A percentile compares a stretch with the other conserved stretches of the same genome.
phyloP scores from a whole-genome alignment of 1,140 invertebrate genomes.

The Bombus ignitus region DNA sequence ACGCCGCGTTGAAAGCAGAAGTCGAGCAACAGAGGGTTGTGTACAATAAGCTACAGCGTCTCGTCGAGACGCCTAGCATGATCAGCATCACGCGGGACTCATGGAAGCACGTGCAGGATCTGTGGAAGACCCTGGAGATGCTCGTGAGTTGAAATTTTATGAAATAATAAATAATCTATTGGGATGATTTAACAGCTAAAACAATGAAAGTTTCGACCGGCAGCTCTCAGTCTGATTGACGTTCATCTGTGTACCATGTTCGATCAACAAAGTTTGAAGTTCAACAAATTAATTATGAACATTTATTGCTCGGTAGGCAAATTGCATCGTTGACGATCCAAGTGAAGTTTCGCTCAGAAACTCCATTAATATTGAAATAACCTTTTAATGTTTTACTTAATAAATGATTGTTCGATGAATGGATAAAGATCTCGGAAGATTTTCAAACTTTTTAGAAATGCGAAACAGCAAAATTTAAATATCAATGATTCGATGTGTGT shows the following conservation, averaged over 20 bases:
- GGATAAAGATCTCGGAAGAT: not conserved
- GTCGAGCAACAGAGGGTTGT: conserved; percentile 86
- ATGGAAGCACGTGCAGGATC: conserved; percentile 89
- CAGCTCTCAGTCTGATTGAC: too few relatives aligned
- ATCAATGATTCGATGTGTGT: not conserved
- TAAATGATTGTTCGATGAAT: not conserved
- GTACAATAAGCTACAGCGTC: conserved; percentile 88
- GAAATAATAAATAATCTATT: not conserved
- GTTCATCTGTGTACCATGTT: not conserved
- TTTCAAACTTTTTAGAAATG: not conserved
- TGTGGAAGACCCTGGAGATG: conserved; percentile 90
- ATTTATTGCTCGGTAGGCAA: not conserved
- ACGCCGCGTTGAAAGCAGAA: conserved; percentile 87
- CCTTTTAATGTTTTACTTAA: not conserved
- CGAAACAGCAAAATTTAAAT: not conserved
- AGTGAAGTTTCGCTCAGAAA: too few relatives aligned
- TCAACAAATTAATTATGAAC: not conserved
- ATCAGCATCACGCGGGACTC: conserved; percentile 91
- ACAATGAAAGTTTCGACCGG: too few relatives aligned
- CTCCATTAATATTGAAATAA: not conserved
- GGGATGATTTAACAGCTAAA: too few relatives aligned
- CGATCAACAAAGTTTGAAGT: not conserved
- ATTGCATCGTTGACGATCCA: not conserved
- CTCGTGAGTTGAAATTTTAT: conserved; percentile 73
- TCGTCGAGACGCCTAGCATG: conserved; percentile 90